Base-by-base conservation (phyloP, 1,140 invertebrate species). In the Copidosoma floridanum region DNA sequence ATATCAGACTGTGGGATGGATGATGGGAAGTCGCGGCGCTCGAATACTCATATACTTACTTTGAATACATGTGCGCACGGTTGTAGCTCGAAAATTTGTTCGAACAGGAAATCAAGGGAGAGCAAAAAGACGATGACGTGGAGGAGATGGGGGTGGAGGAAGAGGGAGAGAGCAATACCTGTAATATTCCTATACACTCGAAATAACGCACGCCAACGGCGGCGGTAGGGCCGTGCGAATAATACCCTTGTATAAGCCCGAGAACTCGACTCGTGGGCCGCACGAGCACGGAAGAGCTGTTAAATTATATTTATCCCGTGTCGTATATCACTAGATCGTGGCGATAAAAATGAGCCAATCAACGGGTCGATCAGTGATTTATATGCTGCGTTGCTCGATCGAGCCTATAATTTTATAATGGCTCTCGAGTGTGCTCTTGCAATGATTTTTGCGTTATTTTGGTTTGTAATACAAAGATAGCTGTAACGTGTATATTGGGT, bases 251-350 rank as follows among this genome's bases (percentile, higher is more conserved):
- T 21, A 29, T 16, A 2, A 40, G 14, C 38, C 10, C 38, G n/a
- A 2, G 2, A 21, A 26, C 14, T 21, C 41, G 7, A 21, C 16
- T 46, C 14, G 27, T 11, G 12, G 16, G 20, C 16, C 47, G n/a
- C 29, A n/a, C n/a, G n/a, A n/a, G n/a, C n/a, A n/a, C n/a, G n/a
- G n/a, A n/a, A n/a, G 37, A 51, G 24, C 26, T 51, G 46, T 57
- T 57, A 41, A 57, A 58, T 51, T 58, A 44, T 51, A 58, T 51
- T 58, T 51, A 51, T 58, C 38, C 12, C 26, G 16, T n/a, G 27
- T 16, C 16, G 47, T 51, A 35, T 35, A 51, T 51, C 44, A 40
- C 38, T 23, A 51, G 38, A 58, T 51, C 20, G 35, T 4, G n/a
- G 23, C 32, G 56, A 58, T 51, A 58, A 51, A 58, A 51, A 43